Percentiles rank a stretch among this genome's conserved stretches.
These are phyloP conservation scores for Drosophila micromelanica DNA, from an alignment of 1,140 invertebrate species.

Conservation along the genomic window DNA sequence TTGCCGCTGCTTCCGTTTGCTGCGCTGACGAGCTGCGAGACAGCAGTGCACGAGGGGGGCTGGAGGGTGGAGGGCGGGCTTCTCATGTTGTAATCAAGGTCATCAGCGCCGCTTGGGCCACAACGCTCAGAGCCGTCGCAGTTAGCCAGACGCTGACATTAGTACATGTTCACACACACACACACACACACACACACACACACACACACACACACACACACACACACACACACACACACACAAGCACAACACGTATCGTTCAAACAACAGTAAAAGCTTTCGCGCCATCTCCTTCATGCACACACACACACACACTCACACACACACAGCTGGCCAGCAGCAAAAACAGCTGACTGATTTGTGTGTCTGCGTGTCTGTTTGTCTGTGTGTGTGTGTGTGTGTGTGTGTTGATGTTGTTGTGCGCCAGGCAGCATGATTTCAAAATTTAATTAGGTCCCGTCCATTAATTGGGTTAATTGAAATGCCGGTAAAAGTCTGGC, in stretches of 20 bases:
- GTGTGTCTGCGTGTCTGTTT: constrained; percentile 31
- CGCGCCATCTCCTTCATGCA: constrained; percentile 65
- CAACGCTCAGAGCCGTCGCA: constrained; percentile 71
- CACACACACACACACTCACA: constrained; percentile 11
- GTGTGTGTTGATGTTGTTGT: constrained; percentile 24
- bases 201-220: not conserved
- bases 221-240: constrained; percentile 9
- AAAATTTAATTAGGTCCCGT: constrained; percentile 84
- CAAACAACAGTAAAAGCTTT: constrained; percentile 55
- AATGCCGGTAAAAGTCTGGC: constrained; percentile 82
- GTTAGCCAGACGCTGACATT: constrained; percentile 80
- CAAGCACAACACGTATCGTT: constrained; percentile 17
- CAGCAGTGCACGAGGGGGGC: not conserved
- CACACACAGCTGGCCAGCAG: constrained; percentile 61
- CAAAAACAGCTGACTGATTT: constrained; percentile 75
- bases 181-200: not conserved
- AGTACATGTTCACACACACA: constrained; percentile 20
- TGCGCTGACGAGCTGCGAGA: constrained; percentile 20
- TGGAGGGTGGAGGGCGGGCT: constrained; percentile 8
- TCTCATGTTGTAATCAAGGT: constrained; percentile 78
- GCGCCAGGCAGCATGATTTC: constrained; percentile 68
- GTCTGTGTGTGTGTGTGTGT: constrained; percentile 15
- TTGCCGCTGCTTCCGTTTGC: constrained; percentile 54
- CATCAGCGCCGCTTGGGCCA: constrained; percentile 70
- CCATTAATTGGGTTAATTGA: constrained; percentile 85